Percentiles rank a stretch among this genome's conserved stretches.
Conservation (phyloP, 92 coral and sea anemone genomes). For the Diadumene lineata region DNA sequence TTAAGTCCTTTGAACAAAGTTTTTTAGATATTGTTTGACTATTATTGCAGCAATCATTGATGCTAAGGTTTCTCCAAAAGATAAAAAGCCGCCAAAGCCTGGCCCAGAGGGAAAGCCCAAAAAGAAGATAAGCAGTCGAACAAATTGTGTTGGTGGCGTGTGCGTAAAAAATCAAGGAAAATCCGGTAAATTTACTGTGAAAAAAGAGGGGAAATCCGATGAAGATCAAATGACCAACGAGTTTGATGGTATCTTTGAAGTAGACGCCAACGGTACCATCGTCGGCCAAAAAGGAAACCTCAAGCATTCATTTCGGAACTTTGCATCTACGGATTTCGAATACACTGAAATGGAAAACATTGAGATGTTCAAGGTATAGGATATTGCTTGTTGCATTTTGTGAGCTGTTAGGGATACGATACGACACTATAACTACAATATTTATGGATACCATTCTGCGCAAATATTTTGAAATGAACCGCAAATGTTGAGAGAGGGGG, state of each 20-base stretch:
- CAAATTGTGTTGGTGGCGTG: not conserved
- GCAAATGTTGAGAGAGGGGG: too few species aligned
- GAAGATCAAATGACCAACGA: slow-evolving; percentile 12
- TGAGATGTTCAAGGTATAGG: not conserved
- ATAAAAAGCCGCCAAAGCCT: not conserved
- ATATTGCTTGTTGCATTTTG: too few species aligned
- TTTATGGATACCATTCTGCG: too few species aligned
- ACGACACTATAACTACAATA: too few species aligned
- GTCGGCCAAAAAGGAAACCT: slow-evolving; percentile 20
- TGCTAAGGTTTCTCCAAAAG: not conserved
- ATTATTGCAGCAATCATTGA: not conserved
- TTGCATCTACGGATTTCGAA: slow-evolving; percentile 18
- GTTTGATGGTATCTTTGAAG: slow-evolving; percentile 27
- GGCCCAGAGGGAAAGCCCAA: not conserved
- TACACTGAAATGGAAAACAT: slow-evolving; percentile 13
- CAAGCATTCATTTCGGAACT: slow-evolving; percentile 14
- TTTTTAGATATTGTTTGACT: not conserved
- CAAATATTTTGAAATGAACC: too few species aligned
- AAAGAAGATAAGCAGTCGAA: not conserved
- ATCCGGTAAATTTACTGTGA: slow-evolving; percentile 34
- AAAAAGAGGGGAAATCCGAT: not conserved
- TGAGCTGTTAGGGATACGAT: too few species aligned
- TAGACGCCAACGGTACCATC: slow-evolving; percentile 17
- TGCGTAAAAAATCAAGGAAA: slow-evolving; percentile 10
- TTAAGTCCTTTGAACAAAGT: too few species aligned